These are phyloP conservation scores for Bufo bufo DNA, from an alignment of 2,113 vertebrate species.

Conservation along the genomic window DNA sequence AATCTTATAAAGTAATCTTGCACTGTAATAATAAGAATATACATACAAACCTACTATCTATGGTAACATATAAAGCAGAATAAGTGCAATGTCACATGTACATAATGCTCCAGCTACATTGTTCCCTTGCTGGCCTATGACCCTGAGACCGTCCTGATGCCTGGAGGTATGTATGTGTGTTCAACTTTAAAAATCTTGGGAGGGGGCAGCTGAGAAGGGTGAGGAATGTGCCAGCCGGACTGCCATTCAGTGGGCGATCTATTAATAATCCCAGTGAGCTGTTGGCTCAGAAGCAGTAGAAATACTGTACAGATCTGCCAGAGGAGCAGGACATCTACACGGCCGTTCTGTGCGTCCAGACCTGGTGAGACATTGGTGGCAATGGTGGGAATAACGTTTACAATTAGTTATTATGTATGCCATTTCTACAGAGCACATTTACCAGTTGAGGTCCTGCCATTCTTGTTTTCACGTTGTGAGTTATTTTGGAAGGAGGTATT, in stretches of 20 bases:
- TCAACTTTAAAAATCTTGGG: constrained; percentile 22
- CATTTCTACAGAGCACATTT: neutral
- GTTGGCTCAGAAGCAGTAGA: constrained; percentile 31
- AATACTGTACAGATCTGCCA: constrained; percentile 41
- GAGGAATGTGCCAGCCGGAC: constrained; percentile 39
- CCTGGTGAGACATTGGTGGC: constrained; percentile 29
- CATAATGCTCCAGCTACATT: neutral
- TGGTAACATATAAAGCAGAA: no score
- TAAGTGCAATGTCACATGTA: no score
- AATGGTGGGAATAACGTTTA: neutral
- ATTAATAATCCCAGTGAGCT: constrained; percentile 51
- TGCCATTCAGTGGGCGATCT: constrained; percentile 33
- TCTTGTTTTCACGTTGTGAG: neutral
- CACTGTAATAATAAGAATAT: neutral
- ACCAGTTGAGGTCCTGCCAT: no score
- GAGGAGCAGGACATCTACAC: neutral
- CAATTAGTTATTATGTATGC: neutral
- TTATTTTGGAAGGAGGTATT: neutral
- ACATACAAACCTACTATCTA: no score
- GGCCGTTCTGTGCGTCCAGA: constrained; percentile 8
- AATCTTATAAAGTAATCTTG: neutral
- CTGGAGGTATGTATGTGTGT: constrained; percentile 25
- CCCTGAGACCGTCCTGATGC: neutral
- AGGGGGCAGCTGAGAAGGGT: constrained; percentile 19
- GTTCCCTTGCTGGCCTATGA: neutral